Evolutionary conservation across 2,888 invertebrate species (phyloP).

Genomic region (Hydrotaea diabolus): DNA sequence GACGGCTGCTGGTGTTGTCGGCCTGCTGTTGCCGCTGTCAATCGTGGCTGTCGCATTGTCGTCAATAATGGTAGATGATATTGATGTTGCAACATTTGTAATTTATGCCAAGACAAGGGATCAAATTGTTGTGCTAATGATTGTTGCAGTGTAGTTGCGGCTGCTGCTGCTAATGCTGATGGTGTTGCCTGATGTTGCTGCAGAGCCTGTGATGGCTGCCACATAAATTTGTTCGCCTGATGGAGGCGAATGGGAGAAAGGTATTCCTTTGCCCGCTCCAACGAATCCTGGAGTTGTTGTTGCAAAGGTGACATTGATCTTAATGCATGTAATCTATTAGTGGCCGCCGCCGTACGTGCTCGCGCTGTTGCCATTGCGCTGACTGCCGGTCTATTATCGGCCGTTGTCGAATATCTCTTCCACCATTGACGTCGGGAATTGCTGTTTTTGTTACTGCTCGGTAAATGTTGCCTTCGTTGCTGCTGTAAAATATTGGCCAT

Average conservation of each 20-base stretch:
- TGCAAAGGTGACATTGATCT: slow-evolving; percentile 75
- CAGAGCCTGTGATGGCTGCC: too few species aligned
- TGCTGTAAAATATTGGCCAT: slow-evolving; percentile 62
- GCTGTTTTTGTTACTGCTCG: slow-evolving; percentile 39
- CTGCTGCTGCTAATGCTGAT: slow-evolving; percentile 45
- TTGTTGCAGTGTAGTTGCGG: slow-evolving; percentile 6
- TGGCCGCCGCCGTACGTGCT: slow-evolving; percentile 64
- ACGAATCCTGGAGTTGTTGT: slow-evolving; percentile 36
- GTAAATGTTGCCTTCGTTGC: slow-evolving; percentile 19
- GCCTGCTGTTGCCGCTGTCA: slow-evolving; percentile 55
- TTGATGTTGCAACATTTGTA: slow-evolving; percentile 65
- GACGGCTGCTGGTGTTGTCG: slow-evolving; percentile 39
- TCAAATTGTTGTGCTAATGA: slow-evolving; percentile 67
- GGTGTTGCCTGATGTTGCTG: slow-evolving; percentile 44
- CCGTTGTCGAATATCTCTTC: slow-evolving; percentile 51
- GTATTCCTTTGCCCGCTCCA: slow-evolving; percentile 18
- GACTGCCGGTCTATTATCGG: slow-evolving; percentile 50
- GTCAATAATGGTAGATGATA: slow-evolving; percentile 60
- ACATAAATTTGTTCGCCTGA: slow-evolving; percentile 58
- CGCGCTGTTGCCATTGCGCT: slow-evolving; percentile 21
- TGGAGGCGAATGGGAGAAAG: slow-evolving; percentile 43
- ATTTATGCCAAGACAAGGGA: slow-evolving; percentile 68
- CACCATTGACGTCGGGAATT: slow-evolving; percentile 58
- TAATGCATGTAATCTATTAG: slow-evolving; percentile 77
- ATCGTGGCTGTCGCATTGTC: slow-evolving; percentile 64